Percentiles rank a stretch among this genome's conserved stretches.
These are phyloP conservation scores for Dolichopus griseipennis DNA, from an alignment of 2,888 invertebrate genomes.

Conservation along the genomic window DNA sequence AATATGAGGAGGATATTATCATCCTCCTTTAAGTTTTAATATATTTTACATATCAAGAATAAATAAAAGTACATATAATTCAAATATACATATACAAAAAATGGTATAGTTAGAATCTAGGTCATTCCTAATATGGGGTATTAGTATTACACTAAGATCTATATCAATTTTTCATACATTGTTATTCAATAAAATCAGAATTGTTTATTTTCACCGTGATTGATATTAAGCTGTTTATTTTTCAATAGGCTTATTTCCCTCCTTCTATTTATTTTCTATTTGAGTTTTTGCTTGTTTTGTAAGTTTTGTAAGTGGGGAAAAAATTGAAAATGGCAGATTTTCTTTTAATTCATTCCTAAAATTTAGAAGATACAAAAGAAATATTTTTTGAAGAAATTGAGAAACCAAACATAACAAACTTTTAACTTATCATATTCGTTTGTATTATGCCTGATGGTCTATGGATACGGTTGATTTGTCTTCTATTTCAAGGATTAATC, in stretches of 20 bases:
- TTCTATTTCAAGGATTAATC: background rate
- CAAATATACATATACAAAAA: too few species aligned
- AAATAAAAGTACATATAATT: too few species aligned
- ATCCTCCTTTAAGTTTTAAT: too few species aligned
- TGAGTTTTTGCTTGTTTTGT: too few species aligned
- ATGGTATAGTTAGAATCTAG: background rate
- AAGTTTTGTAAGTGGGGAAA: too few species aligned
- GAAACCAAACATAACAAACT: too few species aligned
- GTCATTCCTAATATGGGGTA: background rate
- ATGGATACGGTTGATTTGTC: background rate
- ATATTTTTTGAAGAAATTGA: too few species aligned
- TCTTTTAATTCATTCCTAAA: background rate
- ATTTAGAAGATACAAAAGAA: background rate
- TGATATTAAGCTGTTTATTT: background rate
- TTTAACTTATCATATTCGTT: too few species aligned
- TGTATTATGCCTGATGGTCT: too few species aligned
- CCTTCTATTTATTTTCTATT: background rate
- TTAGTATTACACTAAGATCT: background rate
- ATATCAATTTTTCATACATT: background rate
- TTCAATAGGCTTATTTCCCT: background rate
- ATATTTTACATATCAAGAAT: too few species aligned
- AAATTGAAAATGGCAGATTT: background rate
- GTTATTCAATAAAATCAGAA: background rate
- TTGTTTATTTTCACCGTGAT: background rate
- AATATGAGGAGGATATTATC: too few species aligned